Evolutionary conservation across 2,113 vertebrate genomes (phyloP), one percentile per base, ranked within the genome.

Genomic region (Bufo bufo): DNA sequence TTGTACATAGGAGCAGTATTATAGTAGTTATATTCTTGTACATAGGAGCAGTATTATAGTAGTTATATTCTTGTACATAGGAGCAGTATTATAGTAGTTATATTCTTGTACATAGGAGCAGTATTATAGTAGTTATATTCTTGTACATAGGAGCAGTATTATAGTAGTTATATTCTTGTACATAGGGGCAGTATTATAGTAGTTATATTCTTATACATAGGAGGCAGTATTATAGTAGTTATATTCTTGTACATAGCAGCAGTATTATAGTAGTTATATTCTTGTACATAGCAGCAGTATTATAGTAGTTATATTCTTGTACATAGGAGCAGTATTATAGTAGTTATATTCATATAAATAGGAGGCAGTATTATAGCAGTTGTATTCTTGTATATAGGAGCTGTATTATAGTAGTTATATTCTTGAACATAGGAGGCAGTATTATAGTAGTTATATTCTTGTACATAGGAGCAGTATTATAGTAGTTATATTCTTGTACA

Each of bases 401-500:
- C 23, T 43, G 66, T 71, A 71, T 71, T 71, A 71, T 71, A 71
- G 66, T 74, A 74, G 71, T 74, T 74, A 74, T 74, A 74, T 74
- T 74, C 71, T 17, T 74, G 71, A 47, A 74, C 13, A 74, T 74
- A 74, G 71, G 65, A 69, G 61, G 71, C 71, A 74, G 71, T 74
- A 74, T 74, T 74, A 74, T 74, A 74, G 71, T 47, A 47, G 71
- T 74, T 74, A 74, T 74, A 74, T 74, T 74, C 65, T 69, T 69
- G 65, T 69, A 69, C 23, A 69, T 69, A 69, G 65, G 65, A 4
- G 65, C 23, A 69, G 71, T 74, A 74, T 74, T 74, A 74, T 74
- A 74, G 71, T 74, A 74, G 71, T 47, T 74, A 74, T 74, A 74
- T 47, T 74, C 71, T 47, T 74, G 71, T 74, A 74, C 13, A 74